Evolutionary conservation across 2,797 vertebrate genomes (phyloP), one percentile per base, ranked within the genome.

Genomic region (Galaxias olidus): DNA sequence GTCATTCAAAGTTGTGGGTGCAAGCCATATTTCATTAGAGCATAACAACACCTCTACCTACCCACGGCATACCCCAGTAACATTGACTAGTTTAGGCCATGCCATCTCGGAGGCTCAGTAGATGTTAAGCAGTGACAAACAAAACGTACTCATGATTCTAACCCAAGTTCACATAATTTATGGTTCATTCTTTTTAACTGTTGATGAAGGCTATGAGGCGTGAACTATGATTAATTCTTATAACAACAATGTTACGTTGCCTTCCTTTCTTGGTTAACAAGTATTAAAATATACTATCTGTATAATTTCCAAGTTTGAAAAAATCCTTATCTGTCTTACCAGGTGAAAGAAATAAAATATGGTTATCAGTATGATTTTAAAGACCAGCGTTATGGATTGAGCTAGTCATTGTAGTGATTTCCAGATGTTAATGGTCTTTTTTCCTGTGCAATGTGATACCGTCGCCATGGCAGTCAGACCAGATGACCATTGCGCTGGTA

Each of bases 321-420:
- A 30, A 30, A 30, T n/a, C n/a, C 30, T 2, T 30, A 30, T 30
- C 6, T 2, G 2, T 30, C 30, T 30, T 30, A 30, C 30, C 30
- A 30, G 46, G 52, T 48, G 15, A 59, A 11, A 13, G 11, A 50
- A 49, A 72, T 51, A 52, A 63, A 41, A 75, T 66, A 49, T 61
- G 65, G 62, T 55, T 12, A 61, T 59, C 61, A 1, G 61, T 64
- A 54, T 4, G 43, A 40, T 47, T 30, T 59, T 19, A 66, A 61
- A 69, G 30, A 55, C 43, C 4, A 0, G 18, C 19, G 52, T 60
- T 55, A 73, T 70, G 42, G 50, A 66, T 73, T 58, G 9, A 69
- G 52, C 20, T 50, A 11, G 40, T 59, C 30, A 30, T 30, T 30
- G 30, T 30, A 30, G 30, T 30, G 30, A 6, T 30, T 30, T 30